phyloP scores from a whole-genome alignment of 2,888 invertebrate species.

The Cerceris rybyensis region DNA sequence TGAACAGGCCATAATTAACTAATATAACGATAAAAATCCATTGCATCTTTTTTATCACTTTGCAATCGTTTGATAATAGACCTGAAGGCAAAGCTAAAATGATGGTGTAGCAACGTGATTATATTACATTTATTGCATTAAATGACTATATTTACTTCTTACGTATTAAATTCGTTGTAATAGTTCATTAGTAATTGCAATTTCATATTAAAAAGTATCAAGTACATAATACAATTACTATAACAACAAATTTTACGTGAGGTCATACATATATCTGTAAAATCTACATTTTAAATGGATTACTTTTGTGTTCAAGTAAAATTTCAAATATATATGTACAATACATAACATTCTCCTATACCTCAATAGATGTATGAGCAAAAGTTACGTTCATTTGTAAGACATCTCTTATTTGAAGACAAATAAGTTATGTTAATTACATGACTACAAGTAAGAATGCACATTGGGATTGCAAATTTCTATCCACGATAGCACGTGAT shows the following conservation, averaged over 20 bases:
- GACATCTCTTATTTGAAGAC: slow-evolving; percentile 8
- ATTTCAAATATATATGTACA: slow-evolving; percentile 17
- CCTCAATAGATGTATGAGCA: slow-evolving; percentile 15
- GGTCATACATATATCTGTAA: slow-evolving; percentile 30
- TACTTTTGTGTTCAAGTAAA: slow-evolving; percentile 10
- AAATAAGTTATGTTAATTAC: slow-evolving; percentile 34
- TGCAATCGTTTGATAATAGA: slow-evolving; percentile 25
- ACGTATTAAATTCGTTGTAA: slow-evolving; percentile 33
- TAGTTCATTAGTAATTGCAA: slow-evolving; percentile 23
- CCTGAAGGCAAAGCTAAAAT: slow-evolving; percentile 47
- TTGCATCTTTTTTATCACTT: background rate
- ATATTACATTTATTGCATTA: slow-evolving; percentile 15
- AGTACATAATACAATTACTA: slow-evolving; percentile 34
- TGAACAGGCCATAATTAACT: background rate
- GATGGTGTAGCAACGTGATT: slow-evolving; percentile 10
- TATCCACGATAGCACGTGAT: slow-evolving; percentile 6
- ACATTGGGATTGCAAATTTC: slow-evolving; percentile 44
- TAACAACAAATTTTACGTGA: slow-evolving; percentile 38
- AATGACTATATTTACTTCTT: slow-evolving; percentile 21
- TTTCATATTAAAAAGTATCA: slow-evolving; percentile 32
- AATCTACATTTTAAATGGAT: slow-evolving; percentile 37
- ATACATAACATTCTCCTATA: slow-evolving; percentile 17
- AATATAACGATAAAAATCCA: slow-evolving; percentile 18
- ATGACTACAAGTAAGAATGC: slow-evolving; percentile 37
- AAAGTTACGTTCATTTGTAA: slow-evolving; percentile 14